A percentile compares a stretch with the other conserved stretches of the same genome.
Evolutionary conservation across 1,140 invertebrate species (phyloP).

Genomic region (Zaprionus capensis): DNA sequence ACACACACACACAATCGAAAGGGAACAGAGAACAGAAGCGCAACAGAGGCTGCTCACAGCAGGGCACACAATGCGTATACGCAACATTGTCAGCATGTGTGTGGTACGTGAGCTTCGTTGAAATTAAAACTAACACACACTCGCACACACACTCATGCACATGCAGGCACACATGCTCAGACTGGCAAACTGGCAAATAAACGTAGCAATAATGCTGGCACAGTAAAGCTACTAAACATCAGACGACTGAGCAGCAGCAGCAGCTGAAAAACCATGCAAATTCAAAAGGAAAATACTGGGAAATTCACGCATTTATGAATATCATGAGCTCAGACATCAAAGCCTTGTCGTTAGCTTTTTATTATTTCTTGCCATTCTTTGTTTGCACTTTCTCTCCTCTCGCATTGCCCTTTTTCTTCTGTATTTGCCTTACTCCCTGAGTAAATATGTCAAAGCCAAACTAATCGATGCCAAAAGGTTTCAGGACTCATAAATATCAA

Average conservation of each 20-base stretch:
- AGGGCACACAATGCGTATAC: conserved; percentile 36
- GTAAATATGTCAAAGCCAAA: conserved; percentile 50
- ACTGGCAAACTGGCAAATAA: conserved; percentile 10
- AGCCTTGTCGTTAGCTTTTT: conserved; percentile 22
- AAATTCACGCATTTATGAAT: conserved; percentile 22
- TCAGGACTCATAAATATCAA: conserved; percentile 45
- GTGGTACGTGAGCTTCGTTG: conserved; percentile 28
- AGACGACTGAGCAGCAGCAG: not conserved
- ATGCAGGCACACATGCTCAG: not conserved
- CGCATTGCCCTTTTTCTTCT: conserved; percentile 8
- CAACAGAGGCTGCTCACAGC: not conserved
- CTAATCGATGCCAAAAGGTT: conserved; percentile 53
- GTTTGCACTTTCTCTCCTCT: conserved; percentile 11
- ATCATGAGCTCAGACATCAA: conserved; percentile 17
- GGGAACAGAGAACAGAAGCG: not conserved
- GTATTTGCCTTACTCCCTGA: conserved; percentile 6
- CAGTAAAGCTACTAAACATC: not conserved
- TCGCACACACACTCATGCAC: not conserved
- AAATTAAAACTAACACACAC: conserved; percentile 44
- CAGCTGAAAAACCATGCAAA: conserved; percentile 16
- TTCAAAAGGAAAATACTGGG: not conserved
- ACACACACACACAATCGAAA: not conserved
- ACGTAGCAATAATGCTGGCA: conserved; percentile 4
- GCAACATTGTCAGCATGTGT: conserved; percentile 33
- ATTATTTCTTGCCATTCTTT: conserved; percentile 4